Base-by-base conservation (phyloP, 2,113 vertebrate genomes). In the Oreocharis arfaki region DNA sequence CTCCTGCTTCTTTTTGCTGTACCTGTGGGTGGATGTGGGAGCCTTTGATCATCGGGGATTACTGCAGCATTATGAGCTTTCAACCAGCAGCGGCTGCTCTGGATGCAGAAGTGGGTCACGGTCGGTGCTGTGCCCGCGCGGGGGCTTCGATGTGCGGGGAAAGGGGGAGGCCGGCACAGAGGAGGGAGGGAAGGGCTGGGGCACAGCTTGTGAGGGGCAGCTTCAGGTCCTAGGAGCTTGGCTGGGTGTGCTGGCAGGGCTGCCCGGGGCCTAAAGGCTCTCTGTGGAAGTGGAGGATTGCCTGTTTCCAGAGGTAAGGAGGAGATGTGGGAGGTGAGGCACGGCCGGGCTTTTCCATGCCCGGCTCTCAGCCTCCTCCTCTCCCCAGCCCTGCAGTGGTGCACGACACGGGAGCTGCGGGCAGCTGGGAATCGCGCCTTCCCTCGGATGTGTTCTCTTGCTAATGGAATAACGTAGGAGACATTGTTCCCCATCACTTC, bases 171-270 rank as follows among this genome's bases (percentile, higher is more conserved):
- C 30, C 2, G 1, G 41, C 22, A 3, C 5, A 2, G 28, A 3
- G 56, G 37, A 10, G 2, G 32, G 57, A 46, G 53, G 33, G 44
- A 7, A 14, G 9, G 24, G 8, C 68, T 7, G 41, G 35, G 16
- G 21, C 46, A 5, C 0, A 12, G 59, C 18, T 21, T 1, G 5
- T 6, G 5, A 0, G 9, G 52, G 10, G 15, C 84, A 60, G 0
- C 44, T 6, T 5, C 33, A 5, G 21, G 14, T 5, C 8, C 30
- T 0, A 30, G 33, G 26, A 56, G 30, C 6, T 26, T 2, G 32
- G 24, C 59, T 27, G 3, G 8, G 5, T 2, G 44, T 4, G 13
- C 49, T 50, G 16, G 23, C 32, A 22, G 35, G 33, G 70, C 78
- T 27, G 50, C 30, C 32, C 0, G 0, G 46, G 59, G 27, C 4